A percentile compares a stretch with the other conserved stretches of the same genome.
These are phyloP conservation scores for Capreolus pygargus DNA, from an alignment of 2,113 vertebrate species.

Conservation along the genomic window DNA sequence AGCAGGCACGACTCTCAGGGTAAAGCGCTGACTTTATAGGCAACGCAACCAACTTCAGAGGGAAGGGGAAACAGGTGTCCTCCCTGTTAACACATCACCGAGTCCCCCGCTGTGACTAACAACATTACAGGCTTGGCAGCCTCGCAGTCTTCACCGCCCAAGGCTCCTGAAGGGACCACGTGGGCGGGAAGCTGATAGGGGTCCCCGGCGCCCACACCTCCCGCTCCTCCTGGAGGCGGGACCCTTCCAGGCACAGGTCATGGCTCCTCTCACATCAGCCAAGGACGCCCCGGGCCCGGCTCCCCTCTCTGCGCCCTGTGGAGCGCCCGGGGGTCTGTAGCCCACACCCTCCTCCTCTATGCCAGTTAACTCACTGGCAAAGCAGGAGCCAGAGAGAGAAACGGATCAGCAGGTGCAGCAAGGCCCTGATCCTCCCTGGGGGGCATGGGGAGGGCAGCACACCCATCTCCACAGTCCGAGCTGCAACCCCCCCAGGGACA, in stretches of 20 bases:
- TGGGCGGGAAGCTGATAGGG: neutral
- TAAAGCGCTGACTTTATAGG: neutral
- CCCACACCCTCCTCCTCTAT: neutral
- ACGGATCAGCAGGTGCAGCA: fast-evolving
- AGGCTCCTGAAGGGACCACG: neutral
- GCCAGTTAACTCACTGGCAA: neutral
- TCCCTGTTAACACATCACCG: neutral
- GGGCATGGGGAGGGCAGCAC: fast-evolving
- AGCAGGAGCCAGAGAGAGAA: neutral
- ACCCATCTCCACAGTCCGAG: neutral
- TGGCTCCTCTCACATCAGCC: neutral
- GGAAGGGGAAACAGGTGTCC: neutral
- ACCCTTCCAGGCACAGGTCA: neutral
- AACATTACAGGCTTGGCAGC: neutral
- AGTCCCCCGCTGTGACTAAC: neutral
- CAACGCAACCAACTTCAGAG: conserved; percentile 46
- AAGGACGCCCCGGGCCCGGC: neutral
- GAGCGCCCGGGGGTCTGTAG: fast-evolving
- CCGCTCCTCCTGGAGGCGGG: neutral
- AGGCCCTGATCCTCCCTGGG: neutral
- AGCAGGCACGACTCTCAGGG: neutral
- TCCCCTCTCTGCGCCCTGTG: neutral
- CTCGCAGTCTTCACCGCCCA: neutral
- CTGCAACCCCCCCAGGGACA: neutral
- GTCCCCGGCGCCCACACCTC: neutral